phyloP scores from a whole-genome alignment of 2,888 invertebrate genomes.

The Chrysotoxum bicinctum region DNA sequence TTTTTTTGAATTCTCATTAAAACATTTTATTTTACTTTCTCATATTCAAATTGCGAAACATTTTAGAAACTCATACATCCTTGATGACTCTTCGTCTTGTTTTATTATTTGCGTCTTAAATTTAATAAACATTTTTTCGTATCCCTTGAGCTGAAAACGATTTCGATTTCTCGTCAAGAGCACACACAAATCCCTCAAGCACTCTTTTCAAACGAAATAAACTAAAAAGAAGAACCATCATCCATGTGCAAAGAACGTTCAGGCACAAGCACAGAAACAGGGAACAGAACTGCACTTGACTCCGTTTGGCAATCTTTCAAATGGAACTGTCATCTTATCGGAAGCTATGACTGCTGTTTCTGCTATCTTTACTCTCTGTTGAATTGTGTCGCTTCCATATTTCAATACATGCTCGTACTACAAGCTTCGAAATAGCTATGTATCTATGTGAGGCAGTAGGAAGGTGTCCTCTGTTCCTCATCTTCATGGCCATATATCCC shows the following conservation, averaged over 20 bases:
- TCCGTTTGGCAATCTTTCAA: constrained; percentile 74
- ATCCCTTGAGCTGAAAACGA: background rate
- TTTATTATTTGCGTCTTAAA: background rate
- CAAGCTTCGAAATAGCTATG: background rate
- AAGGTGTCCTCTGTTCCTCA: background rate
- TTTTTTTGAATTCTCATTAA: no score
- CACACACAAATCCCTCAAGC: constrained; percentile 31
- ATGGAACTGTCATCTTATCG: constrained; percentile 68
- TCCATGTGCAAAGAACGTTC: background rate
- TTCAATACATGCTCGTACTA: background rate
- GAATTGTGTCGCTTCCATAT: constrained; percentile 42
- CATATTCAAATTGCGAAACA: background rate
- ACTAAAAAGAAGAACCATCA: background rate
- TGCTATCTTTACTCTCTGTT: constrained; percentile 45
- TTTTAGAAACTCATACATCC: background rate
- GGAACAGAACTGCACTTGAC: constrained; percentile 47
- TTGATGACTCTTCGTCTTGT: background rate
- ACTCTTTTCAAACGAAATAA: constrained; percentile 6
- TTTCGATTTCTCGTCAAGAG: constrained; percentile 15
- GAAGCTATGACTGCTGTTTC: constrained; percentile 57
- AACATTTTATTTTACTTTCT: background rate
- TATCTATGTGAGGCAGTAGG: background rate
- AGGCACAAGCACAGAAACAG: background rate
- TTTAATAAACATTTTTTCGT: constrained; percentile 23
- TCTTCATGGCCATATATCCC: background rate